Evolutionary conservation across 37 sponge, comb jelly and placozoan genomes (phyloP), one percentile per base, ranked within the genome.

Genomic region (Chondrosia reniformis): DNA sequence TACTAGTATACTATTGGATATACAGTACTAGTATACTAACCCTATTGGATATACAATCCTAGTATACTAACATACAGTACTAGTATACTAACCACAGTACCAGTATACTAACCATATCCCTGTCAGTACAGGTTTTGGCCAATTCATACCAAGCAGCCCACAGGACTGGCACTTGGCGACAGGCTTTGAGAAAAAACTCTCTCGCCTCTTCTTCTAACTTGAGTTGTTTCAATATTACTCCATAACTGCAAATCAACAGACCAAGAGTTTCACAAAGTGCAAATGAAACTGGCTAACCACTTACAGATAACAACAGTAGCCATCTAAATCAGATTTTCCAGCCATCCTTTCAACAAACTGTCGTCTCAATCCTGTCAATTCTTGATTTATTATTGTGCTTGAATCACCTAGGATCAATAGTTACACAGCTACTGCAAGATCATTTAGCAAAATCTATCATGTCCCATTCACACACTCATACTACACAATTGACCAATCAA

Each of bases 91-190:
- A n/a, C n/a, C n/a, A n/a, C n/a, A n/a, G n/a, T n/a, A n/a, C 17
- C 8, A 59, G n/a, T 30, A 13, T 5, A 38, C 92, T 67, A 24
- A 94, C 94, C 88, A 82, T 84, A 21, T 84, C 83, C 45, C 85
- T 87, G 46, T 73, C 65, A n/a, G 80, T 75, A 56, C 94, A 94
- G 9, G 84, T 56, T 32, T 43, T 84, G 27, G 87, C 74, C 27
- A 94, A 74, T 42, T 94, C 94, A 58, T 67, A 5, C 94, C 94
- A 94, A 0, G 91, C 42, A 27, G 79, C 74, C 94, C 94, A 94
- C 8, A 94, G 75, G 33, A 87, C 59, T 33, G 94, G 94, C 42
- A 45, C 42, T 28, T 80, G 77, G 19, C 65, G 54, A 54, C 84
- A 42, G 1, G 91, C 83, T 76, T 77, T 75, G 12, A 89, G 37